A percentile compares a stretch with the other conserved stretches of the same genome.
Conservation (phyloP, 2,113 vertebrate species). For the Heptranchias perlo region DNA sequence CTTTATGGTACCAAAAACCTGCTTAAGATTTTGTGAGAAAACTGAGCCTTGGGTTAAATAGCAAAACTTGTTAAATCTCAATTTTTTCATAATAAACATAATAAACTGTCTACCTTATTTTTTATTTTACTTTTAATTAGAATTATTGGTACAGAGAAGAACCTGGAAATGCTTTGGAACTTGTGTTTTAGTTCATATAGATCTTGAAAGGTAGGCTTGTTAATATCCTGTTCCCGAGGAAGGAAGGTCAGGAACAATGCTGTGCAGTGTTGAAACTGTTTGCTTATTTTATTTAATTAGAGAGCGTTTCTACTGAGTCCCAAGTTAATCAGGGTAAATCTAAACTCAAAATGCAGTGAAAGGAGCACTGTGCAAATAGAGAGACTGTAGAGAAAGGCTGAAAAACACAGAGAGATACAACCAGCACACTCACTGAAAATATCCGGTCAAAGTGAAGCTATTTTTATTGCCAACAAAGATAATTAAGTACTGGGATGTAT, state of each 20-base stretch:
- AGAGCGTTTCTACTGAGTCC: neutral
- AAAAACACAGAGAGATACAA: neutral
- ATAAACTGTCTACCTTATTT: neutral
- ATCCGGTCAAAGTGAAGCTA: neutral
- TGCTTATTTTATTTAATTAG: constrained; percentile 33
- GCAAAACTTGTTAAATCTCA: neutral
- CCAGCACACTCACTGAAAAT: neutral
- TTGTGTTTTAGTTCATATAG: neutral
- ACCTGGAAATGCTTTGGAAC: neutral
- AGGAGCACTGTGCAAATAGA: neutral
- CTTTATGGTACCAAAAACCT: neutral
- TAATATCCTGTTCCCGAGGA: constrained; percentile 8
- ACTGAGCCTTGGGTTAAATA: neutral
- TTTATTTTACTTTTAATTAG: neutral
- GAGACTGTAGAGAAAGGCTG: neutral
- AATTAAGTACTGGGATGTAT: neutral
- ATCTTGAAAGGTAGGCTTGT: constrained; percentile 15
- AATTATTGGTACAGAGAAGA: neutral
- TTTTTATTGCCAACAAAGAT: neutral
- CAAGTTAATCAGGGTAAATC: constrained; percentile 16
- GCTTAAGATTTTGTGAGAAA: neutral
- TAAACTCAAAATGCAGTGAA: neutral
- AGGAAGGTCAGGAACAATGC: neutral
- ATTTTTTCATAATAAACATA: neutral
- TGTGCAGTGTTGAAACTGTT: neutral